Evolutionary conservation across 2,888 invertebrate species (phyloP), one percentile per base, ranked within the genome.

Genomic region (Papilio demoleus): DNA sequence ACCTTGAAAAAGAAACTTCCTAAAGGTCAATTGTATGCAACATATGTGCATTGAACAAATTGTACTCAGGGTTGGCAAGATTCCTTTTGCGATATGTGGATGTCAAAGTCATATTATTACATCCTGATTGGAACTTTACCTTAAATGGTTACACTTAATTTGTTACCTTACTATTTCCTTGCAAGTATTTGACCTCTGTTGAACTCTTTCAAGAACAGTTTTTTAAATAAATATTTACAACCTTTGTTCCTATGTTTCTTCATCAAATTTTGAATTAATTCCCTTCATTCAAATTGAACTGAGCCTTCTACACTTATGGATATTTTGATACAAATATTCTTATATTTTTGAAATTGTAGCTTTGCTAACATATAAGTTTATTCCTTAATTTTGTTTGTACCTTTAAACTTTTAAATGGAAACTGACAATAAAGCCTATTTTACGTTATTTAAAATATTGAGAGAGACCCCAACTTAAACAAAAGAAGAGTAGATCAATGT

Each of bases 31-130:
- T 66, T 50, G 73, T 79, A 79, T 77, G 77, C 76, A 77, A 81
- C 70, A 79, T 72, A 72, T 72, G 75, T 76, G 74, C 70, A 76
- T 74, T 75, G 72, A 76, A 75, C 76, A 79, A 77, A 80, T 81
- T 80, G 73, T 70, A 74, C 76, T 88, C 88, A 88, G 81, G 88
- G 88, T 76, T 82, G 85, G 78, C 88, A 72, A 74, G 81, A 81
- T 78, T 84, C 85, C 84, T 76, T 85, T 79, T 81, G 72, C 59
- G 65, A 40, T 68, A 65, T 60, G 38, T 70, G 64, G 66, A 70
- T 71, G 68, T 70, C 60, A 64, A 60, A 36, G 64, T 68, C 70
- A 64, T 70, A 68, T 68, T 64, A n/a, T n/a, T 50, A 42, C 61
- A 69, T 69, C 69, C 71, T 64, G 70, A 64, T 66, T 70, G 61